Conservation (phyloP, 2,888 invertebrate genomes). For the Hipparchia semele region DNA sequence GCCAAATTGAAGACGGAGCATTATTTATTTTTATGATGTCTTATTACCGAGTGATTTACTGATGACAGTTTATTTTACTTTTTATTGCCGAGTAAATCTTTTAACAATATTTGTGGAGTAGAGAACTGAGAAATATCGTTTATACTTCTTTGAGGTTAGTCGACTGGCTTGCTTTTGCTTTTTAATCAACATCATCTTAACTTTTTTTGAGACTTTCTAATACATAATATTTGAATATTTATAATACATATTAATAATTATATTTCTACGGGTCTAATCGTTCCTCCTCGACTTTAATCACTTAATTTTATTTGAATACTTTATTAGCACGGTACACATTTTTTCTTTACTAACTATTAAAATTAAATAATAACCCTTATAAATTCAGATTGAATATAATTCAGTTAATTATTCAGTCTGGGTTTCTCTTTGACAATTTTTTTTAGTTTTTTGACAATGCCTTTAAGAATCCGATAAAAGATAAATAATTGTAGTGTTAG, state of each 20-base stretch:
- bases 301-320: too few relatives aligned
- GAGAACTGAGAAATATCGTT: constrained; percentile 10
- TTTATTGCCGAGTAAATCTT: constrained; percentile 48
- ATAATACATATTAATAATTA: not conserved
- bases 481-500: too few relatives aligned
- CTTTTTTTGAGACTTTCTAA: not conserved
- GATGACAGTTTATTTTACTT: constrained; percentile 56
- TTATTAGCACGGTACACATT: too few relatives aligned
- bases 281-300: too few relatives aligned
- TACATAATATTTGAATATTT: not conserved
- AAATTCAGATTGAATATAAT: too few relatives aligned
- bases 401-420: too few relatives aligned
- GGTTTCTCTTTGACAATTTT: too few relatives aligned
- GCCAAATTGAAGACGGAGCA: constrained; percentile 68
- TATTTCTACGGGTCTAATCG: too few relatives aligned
- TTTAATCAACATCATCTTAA: not conserved
- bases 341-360: too few relatives aligned
- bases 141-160: not conserved
- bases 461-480: too few relatives aligned
- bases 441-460: too few relatives aligned
- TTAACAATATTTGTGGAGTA: constrained; percentile 32
- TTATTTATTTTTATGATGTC: constrained; percentile 67
- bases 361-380: too few relatives aligned
- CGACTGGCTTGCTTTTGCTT: not conserved
- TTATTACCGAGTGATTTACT: constrained; percentile 74